Evolutionary conservation across 2,797 vertebrate genomes (phyloP).

Genomic region (Falco columbarius): DNA sequence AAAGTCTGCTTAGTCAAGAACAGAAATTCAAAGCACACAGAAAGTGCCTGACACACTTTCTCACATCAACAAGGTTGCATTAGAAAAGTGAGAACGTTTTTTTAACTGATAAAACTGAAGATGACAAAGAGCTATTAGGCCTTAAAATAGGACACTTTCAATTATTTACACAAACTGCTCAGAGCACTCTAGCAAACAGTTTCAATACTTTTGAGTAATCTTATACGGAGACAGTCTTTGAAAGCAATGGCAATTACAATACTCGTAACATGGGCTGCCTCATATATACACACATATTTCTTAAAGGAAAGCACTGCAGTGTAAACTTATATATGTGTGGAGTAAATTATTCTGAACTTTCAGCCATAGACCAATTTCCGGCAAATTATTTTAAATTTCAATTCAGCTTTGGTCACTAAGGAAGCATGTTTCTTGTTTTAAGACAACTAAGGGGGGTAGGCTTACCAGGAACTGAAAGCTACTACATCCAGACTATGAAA

Average conservation of each 20-base stretch:
- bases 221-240: neutral
- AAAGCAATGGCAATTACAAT: neutral
- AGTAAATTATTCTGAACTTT: neutral
- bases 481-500: neutral
- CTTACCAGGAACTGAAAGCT: neutral
- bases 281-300: neutral
- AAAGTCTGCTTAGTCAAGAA: neutral
- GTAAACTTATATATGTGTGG: neutral
- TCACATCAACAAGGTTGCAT: neutral
- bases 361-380: neutral
- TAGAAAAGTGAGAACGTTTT: neutral
- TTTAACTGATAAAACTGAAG: neutral
- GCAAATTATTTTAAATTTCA: neutral
- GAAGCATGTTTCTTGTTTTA: neutral
- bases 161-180: neutral
- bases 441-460: neutral
- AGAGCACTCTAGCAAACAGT: neutral
- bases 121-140: neutral
- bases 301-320: conserved; percentile 53
- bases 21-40: neutral
- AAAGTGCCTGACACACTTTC: neutral
- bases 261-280: neutral
- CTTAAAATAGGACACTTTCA: neutral
- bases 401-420: neutral
- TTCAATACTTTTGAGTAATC: neutral